A percentile compares a stretch with the other conserved stretches of the same genome.
These are phyloP conservation scores for Ligdia adustata DNA, from an alignment of 2,888 invertebrate species.

Conservation along the genomic window DNA sequence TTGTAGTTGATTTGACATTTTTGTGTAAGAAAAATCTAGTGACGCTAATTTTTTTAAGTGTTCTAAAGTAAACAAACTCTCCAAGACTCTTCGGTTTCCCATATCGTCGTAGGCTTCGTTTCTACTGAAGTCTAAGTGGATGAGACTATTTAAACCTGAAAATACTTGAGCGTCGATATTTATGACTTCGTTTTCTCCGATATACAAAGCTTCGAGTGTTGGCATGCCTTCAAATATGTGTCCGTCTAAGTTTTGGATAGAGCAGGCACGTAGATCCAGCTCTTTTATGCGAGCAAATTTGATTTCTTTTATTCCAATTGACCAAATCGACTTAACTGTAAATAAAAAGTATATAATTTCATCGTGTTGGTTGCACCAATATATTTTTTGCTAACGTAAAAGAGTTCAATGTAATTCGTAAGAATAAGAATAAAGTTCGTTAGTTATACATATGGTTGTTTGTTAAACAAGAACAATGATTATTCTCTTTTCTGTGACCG, in stretches of 20 bases:
- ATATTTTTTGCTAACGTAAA: too few relatives aligned
- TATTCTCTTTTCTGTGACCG: too few relatives aligned
- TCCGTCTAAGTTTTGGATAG: slow-evolving; percentile 69
- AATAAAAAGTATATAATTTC: too few relatives aligned
- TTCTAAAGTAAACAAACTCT: slow-evolving; percentile 40
- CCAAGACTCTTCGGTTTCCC: slow-evolving; percentile 39
- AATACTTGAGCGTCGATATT: slow-evolving; percentile 69
- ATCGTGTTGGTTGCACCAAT: too few relatives aligned
- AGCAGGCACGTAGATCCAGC: slow-evolving; percentile 83
- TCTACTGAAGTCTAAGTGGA: slow-evolving; percentile 81
- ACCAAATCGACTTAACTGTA: slow-evolving; percentile 52
- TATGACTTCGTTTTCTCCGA: slow-evolving; percentile 80
- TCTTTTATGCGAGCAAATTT: slow-evolving; percentile 69
- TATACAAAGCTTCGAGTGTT: slow-evolving; percentile 72
- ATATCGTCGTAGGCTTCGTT: slow-evolving; percentile 50
- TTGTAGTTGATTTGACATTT: slow-evolving; percentile 44
- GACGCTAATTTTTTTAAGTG: slow-evolving; percentile 48
- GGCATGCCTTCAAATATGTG: slow-evolving; percentile 73
- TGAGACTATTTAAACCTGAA: slow-evolving; percentile 55
- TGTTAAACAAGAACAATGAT: too few relatives aligned
- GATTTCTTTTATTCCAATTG: slow-evolving; percentile 46
- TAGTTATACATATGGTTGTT: too few relatives aligned
- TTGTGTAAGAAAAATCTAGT: slow-evolving; percentile 62
- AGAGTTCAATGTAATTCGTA: too few relatives aligned
- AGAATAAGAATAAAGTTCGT: too few relatives aligned